Evolutionary conservation across 2,113 vertebrate species (phyloP), one percentile per base, ranked within the genome.

Genomic region (Trogon melanurus): DNA sequence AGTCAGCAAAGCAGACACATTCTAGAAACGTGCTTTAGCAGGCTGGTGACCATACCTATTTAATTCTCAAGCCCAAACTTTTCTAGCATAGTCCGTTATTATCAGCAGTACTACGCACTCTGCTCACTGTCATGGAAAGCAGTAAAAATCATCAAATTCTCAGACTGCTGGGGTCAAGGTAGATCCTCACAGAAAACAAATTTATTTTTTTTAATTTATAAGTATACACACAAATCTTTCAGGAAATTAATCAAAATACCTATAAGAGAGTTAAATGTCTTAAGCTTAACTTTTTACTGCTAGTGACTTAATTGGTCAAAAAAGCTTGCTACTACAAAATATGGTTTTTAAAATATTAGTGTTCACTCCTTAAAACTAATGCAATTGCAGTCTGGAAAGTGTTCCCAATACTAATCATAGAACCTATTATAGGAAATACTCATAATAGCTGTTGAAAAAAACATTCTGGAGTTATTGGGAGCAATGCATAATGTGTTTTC

Each of bases 401-500:
- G 34, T 67, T 95, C 56, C 79, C 83, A 80, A 75, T 89, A 87
- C 38, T 84, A 95, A 95, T 92, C 76, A 84, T 45, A 81, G 27
- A 92, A 86, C 41, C 83, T 91, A 50, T 93, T 92, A 80, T 58
- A 88, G 60, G 50, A 86, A 93, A 67, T 80, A 70, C 23, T 69
- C 11, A 3, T 84, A 93, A 95, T 41, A 79, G 60, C 60, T 87
- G 51, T 84, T 81, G 53, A 74, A 94, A 96, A 90, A 90, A 82
- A 16, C 22, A 16, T 48, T 27, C 32, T 81, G 73, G 38, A 25
- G 19, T 79, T 95, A 81, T n/a, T 84, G 5, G 69, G 53, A 96
- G 53, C 69, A 81, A 81, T 64, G 61, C 53, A 71, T 95, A 91
- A 96, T 92, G 79, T 92, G 48, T 92, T 95, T 93, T 75, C 93